phyloP scores from a whole-genome alignment of 2,113 vertebrate species.

The Lamprologus sp. region DNA sequence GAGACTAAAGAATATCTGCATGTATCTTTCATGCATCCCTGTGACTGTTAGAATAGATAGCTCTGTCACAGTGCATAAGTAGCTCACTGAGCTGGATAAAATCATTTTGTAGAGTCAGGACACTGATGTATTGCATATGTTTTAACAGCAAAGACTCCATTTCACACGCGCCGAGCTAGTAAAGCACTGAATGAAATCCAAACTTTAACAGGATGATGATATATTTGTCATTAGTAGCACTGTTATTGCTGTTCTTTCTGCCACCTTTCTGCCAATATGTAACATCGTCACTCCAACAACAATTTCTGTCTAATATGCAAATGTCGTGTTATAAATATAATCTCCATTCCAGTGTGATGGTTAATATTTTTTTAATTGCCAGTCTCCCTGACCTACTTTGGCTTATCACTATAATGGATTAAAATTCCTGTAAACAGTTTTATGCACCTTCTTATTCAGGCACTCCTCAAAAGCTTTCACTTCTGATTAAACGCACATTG shows the following conservation, averaged over 20 bases:
- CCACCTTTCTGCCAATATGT: neutral
- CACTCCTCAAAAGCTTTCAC: neutral
- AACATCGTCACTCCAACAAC: neutral
- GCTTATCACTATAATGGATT: neutral
- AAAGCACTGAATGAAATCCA: neutral
- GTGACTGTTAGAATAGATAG: slow-evolving; percentile 50
- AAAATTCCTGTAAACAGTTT: neutral
- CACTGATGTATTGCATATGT: slow-evolving; percentile 27
- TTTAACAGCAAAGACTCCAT: slow-evolving; percentile 15
- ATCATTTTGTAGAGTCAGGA: slow-evolving; percentile 43
- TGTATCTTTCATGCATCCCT: slow-evolving; percentile 14
- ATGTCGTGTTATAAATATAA: neutral
- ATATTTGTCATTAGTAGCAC: neutral
- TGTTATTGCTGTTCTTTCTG: neutral
- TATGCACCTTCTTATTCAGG: neutral
- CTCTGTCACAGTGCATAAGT: slow-evolving; percentile 36
- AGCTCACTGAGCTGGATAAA: slow-evolving; percentile 44
- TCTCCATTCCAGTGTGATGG: neutral
- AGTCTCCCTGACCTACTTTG: neutral
- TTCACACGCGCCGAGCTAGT: slow-evolving; percentile 20
- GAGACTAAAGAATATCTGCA: slow-evolving; percentile 4
- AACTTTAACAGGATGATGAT: neutral
- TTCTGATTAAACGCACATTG: neutral
- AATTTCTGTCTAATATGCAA: neutral
- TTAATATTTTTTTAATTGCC: neutral